Percentiles rank a stretch among this genome's conserved stretches.
phyloP scores from a whole-genome alignment of 2,797 vertebrate species.

The Sebastes diploproa region DNA sequence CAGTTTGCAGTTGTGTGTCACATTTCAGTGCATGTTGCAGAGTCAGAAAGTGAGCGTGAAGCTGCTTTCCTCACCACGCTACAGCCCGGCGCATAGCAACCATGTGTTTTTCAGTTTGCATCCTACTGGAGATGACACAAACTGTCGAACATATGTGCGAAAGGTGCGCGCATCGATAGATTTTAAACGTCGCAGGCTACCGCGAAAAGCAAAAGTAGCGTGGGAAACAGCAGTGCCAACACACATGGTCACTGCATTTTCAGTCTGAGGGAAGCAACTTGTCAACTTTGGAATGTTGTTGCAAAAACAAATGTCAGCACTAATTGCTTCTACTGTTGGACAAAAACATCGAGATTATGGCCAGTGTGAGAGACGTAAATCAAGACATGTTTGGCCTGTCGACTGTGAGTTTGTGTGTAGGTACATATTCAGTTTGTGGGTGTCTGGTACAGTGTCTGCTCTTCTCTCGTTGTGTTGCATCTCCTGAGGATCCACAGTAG shows the following conservation, averaged over 20 bases:
- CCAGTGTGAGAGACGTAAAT: conserved; percentile 58
- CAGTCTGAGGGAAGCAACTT: conserved; percentile 51
- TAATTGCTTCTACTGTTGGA: conserved; percentile 58
- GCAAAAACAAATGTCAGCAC: conserved; percentile 64
- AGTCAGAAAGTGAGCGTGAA: conserved; percentile 28
- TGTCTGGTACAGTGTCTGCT: conserved; percentile 9
- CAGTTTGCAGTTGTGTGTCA: conserved; percentile 59
- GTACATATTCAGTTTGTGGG: not conserved
- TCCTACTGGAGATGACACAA: conserved; percentile 43
- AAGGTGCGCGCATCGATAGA: conserved; percentile 38
- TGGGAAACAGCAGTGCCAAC: conserved; percentile 56
- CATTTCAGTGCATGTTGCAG: conserved; percentile 61
- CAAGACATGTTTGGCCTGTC: conserved; percentile 34
- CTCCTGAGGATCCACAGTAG: conserved; percentile 7
- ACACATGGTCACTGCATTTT: conserved; percentile 61
- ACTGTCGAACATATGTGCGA: conserved; percentile 57
- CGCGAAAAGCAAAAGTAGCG: conserved; percentile 46
- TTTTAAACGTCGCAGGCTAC: conserved; percentile 57
- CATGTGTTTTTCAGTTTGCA: conserved; percentile 49
- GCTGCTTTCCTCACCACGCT: not conserved
- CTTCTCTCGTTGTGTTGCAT: conserved; percentile 9
- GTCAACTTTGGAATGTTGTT: conserved; percentile 65
- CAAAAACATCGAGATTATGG: conserved; percentile 29
- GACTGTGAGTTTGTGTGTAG: conserved; percentile 3
- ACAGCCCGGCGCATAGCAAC: conserved; percentile 47